Conservation (phyloP, 2,113 vertebrate genomes). For the Hassar affinis region DNA sequence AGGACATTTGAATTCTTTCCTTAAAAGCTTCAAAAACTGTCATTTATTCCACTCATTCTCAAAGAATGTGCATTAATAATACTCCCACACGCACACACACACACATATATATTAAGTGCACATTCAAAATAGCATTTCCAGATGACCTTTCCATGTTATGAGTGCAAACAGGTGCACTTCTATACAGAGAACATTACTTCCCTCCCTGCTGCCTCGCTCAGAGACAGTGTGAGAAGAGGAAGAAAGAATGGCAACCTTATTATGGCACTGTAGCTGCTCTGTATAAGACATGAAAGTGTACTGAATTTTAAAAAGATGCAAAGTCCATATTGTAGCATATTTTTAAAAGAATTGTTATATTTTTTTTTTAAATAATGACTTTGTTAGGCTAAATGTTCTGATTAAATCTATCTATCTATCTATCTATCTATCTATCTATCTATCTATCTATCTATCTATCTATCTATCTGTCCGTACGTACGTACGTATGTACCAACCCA, state of each 20-base stretch:
- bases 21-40: not conserved
- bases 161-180: conserved; percentile 20
- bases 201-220: not conserved
- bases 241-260: not conserved
- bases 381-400: no score
- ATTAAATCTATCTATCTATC: no score
- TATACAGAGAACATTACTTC: conserved; percentile 1
- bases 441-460: no score
- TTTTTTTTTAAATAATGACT: no score
- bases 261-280: not conserved
- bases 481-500: no score
- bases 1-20: not conserved
- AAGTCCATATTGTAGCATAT: no score
- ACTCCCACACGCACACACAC: not conserved
- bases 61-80: not conserved
- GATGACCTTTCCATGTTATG: conserved; percentile 23
- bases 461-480: no score
- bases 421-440: no score
- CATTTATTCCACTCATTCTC: not conserved
- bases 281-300: not conserved
- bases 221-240: not conserved
- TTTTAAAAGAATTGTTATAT: no score
- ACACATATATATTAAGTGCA: conserved; percentile 9
- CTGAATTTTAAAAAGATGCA: not conserved
- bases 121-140: conserved; percentile 14